A percentile compares a stretch with the other conserved stretches of the same genome.
phyloP scores from a whole-genome alignment of 2,797 vertebrate species.

The Clarias platycephalus region DNA sequence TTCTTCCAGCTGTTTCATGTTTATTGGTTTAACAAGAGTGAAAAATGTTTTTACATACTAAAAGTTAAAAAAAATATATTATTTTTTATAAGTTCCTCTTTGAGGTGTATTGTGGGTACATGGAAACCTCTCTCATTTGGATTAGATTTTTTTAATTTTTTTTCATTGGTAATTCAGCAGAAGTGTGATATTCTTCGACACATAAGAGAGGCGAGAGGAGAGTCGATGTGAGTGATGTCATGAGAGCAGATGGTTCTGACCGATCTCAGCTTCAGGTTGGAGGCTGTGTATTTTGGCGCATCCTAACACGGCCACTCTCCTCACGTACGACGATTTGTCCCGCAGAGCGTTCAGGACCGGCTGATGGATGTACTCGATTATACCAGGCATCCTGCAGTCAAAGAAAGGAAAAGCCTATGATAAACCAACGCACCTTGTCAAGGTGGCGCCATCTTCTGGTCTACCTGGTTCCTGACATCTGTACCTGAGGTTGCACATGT shows the following conservation, averaged over 20 bases:
- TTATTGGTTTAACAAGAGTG: not conserved
- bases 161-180: not conserved
- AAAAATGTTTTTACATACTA: not conserved
- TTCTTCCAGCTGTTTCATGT: not conserved
- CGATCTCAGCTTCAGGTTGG: constrained; percentile 79
- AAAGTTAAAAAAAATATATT: no score
- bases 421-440: not conserved
- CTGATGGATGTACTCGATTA: constrained; percentile 90
- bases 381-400: constrained; percentile 83
- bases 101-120: not conserved
- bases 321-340: constrained; percentile 91
- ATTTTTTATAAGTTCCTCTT: not conserved
- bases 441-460: not conserved
- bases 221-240: not conserved
- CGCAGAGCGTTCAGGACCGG: constrained; percentile 84
- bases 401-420: not conserved
- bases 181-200: not conserved
- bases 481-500: constrained; percentile 91
- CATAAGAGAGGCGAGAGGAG: not conserved
- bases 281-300: constrained; percentile 90
- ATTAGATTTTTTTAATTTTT: not conserved
- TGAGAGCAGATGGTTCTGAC: constrained; percentile 54
- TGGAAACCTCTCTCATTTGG: not conserved
- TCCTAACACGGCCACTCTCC: constrained; percentile 90
- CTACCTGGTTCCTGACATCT: not conserved